Evolutionary conservation across 2,797 vertebrate species (phyloP).

Genomic region (Buceros bicornis): DNA sequence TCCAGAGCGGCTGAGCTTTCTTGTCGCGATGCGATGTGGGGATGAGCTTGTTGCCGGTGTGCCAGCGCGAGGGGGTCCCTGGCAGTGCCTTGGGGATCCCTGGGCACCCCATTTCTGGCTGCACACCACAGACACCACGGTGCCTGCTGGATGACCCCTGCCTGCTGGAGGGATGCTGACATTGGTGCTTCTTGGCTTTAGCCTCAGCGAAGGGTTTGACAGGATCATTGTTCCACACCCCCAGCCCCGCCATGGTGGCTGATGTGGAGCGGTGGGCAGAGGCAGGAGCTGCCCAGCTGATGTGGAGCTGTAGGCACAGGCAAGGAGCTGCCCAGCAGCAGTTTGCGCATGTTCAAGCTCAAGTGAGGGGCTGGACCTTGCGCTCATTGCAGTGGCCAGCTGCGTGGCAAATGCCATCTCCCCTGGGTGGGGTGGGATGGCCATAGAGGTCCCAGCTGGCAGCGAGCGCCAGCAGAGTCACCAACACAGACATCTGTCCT

Average conservation of each 20-base stretch:
- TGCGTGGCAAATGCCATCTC: neutral
- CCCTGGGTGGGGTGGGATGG: neutral
- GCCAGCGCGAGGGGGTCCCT: accelerated
- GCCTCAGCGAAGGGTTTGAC: neutral
- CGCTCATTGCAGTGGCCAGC: accelerated
- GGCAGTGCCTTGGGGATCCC: neutral
- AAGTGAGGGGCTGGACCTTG: neutral
- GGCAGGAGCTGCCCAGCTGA: neutral
- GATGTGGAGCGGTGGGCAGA: neutral
- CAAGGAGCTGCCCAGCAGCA: neutral
- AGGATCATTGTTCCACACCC: neutral
- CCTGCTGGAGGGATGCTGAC: accelerated
- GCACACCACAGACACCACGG: neutral
- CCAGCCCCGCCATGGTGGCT: neutral
- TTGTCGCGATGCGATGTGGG: accelerated
- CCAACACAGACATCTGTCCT: neutral
- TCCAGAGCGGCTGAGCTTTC: neutral
- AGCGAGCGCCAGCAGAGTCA: neutral
- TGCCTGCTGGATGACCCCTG: neutral
- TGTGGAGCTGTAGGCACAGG: neutral
- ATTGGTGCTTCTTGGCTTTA: neutral
- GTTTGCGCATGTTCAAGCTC: too few species aligned
- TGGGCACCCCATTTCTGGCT: accelerated
- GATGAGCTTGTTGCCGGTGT: neutral
- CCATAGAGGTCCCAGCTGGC: neutral